Base-by-base conservation (phyloP, 2,113 vertebrate species). In the Cygnus atratus region DNA sequence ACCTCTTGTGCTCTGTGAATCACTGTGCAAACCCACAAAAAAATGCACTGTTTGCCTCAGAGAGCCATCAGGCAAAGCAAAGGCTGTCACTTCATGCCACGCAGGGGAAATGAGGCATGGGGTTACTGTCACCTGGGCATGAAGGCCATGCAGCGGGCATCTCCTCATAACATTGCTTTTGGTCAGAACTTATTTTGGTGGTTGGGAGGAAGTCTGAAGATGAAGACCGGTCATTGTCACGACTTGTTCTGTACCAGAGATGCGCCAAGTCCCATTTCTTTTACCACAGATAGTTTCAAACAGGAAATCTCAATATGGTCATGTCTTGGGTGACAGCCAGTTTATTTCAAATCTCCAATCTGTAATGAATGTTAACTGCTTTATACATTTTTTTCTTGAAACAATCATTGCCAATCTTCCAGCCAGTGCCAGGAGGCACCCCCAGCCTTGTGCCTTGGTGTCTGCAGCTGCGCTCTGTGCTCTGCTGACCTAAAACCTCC, bases 1-100 rank as follows among this genome's bases (percentile, higher is more conserved):
- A 28, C 17, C 31, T 59, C 18, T 57, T 18, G 33, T 54, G 44
- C 67, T 50, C 61, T 17, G 39, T 10, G 29, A 62, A 8, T n/a
- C 2, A 1, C 0, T 2, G 20, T 62, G 37, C 59, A 55, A 35
- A 9, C n/a, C 54, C 9, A 0, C 55, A 8, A 18, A 3, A 39
- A n/a, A 48, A 54, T 55, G 44, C 13, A 3, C 71, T 46, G 35
- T 28, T 4, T 35, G 37, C 39, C 43, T 31, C 41, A 5, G 31
- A 57, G 48, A 35, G 41, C 50, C 29, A 0, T 3, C 1, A 8
- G 12, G 11, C 46, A 61, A 59, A 84, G 25, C 11, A 52, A n/a
- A 33, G 54, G 54, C 50, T 76, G 79, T 28, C 39, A 43, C 24
- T 20, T 67, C 2, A 0, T n/a, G n/a, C 41, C 50, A 6, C 6